These are phyloP conservation scores for Illadopsis cleaveri DNA, from an alignment of 2,113 vertebrate species.

Conservation along the genomic window DNA sequence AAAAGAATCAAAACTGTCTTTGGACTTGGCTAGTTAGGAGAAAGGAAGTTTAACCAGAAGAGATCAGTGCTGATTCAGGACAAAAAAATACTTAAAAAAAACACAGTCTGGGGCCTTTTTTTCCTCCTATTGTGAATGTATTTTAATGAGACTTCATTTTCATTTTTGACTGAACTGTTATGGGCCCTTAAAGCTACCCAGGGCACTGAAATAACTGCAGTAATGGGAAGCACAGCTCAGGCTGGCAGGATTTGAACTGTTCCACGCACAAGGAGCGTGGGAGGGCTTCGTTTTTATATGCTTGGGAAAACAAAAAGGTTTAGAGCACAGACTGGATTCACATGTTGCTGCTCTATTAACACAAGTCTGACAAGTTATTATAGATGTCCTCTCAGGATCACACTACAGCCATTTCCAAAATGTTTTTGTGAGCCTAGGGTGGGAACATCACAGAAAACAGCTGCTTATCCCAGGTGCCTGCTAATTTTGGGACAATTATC, in stretches of 20 bases:
- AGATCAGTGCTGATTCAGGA: slow-evolving; percentile 63
- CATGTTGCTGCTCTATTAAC: slow-evolving; percentile 23
- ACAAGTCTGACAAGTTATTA: not conserved
- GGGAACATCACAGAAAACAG: not conserved
- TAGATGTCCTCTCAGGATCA: slow-evolving; percentile 8
- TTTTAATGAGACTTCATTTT: slow-evolving; percentile 64
- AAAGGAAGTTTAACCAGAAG: slow-evolving; percentile 48
- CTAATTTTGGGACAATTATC: not conserved
- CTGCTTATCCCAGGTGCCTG: not conserved
- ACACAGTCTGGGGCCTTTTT: slow-evolving; percentile 57
- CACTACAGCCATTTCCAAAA: not conserved
- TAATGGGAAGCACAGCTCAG: slow-evolving; percentile 44
- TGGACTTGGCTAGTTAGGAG: slow-evolving; percentile 14
- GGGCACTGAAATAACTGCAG: slow-evolving; percentile 22
- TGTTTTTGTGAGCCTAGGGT: not conserved
- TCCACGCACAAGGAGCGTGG: not conserved
- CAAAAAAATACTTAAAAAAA: slow-evolving; percentile 51
- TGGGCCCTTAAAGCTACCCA: slow-evolving; percentile 14
- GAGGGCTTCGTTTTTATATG: slow-evolving; percentile 28
- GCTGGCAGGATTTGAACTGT: slow-evolving; percentile 40
- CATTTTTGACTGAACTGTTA: slow-evolving; percentile 39
- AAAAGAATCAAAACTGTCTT: slow-evolving; percentile 51
- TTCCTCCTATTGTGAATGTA: slow-evolving; percentile 56
- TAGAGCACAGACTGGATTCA: not conserved
- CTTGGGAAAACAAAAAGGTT: not conserved